Base-by-base conservation (phyloP, 2,888 invertebrate species). In the Parasteatoda lunata region DNA sequence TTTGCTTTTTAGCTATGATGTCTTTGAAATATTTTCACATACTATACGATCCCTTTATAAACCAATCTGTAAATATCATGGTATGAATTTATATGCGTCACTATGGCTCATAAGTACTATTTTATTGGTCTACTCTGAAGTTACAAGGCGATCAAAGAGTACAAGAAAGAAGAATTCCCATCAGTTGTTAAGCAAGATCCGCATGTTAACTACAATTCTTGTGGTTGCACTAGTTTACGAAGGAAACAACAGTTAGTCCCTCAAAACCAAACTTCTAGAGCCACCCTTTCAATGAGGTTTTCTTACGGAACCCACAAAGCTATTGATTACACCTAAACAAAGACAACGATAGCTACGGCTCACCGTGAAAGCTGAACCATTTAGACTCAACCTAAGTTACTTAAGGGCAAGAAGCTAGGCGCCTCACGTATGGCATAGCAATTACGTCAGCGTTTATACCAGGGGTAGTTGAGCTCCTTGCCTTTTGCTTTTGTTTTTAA, bases 401-500 rank as follows among this genome's bases (percentile, higher is more conserved):
- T 80, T 85, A 85, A 85, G 79, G 76, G 85, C 76, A 85, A 76
- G 71, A 80, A 77, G 80, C 80, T 77, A 80, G 85, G 85, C 85
- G 70, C 76, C 85, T 85, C 85, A 85, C 85, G 85, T 85, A 85
- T 80, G 65, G 80, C 76, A 85, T 85, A 71, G 85, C 80, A 85
- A 85, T 85, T 85, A 85, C 85, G 65, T 70, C 78, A 65, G 80
- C 85, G 80, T 85, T 85, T 85, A 80, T 85, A 85, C 85, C 70
- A 77, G 76, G 84, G 79, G 75, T 79, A 79, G 84, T 85, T 85
- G 84, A 85, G 84, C 84, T 76, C 73, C 79, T 66, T 54, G 73
- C 68, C 68, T 85, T 79, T 85, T 79, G 85, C 70, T 86, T 86
- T 86, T 86, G 80, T 86, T 86, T 86, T 86, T 86, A 86, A 86